Evolutionary conservation across 2,113 vertebrate genomes (phyloP).

Genomic region (Antechinus flavipes): DNA sequence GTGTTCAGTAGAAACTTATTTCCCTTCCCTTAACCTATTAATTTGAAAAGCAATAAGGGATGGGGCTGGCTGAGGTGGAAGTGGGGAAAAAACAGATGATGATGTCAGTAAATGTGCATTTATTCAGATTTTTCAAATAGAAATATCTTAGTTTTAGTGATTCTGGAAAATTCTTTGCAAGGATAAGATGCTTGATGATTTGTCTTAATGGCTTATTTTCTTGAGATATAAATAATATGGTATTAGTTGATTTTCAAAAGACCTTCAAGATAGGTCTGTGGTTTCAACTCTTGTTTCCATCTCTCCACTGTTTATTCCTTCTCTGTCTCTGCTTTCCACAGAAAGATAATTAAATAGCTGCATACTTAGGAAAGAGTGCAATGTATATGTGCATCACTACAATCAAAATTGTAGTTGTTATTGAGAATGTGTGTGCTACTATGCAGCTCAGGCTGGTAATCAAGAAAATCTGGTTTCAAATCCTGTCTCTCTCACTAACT

Average conservation of each 20-base stretch:
- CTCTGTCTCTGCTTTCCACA: constrained; percentile 13
- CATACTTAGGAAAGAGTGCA: not conserved
- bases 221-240: constrained; percentile 22
- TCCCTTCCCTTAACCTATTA: constrained; percentile 15
- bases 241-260: constrained; percentile 7
- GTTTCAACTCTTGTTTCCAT: not conserved
- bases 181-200: constrained; percentile 57
- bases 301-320: constrained; percentile 20
- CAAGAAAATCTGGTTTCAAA: not conserved
- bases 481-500: not conserved
- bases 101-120: constrained; percentile 13
- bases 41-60: not conserved
- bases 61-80: not conserved
- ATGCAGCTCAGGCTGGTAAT: not conserved
- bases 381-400: not conserved
- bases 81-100: not conserved
- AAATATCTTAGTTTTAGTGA: not conserved
- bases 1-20: no score
- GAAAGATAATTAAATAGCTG: not conserved
- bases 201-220: constrained; percentile 61
- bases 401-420: constrained; percentile 6
- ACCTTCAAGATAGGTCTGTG: no score
- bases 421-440: not conserved
- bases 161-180: constrained; percentile 44
- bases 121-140: constrained; percentile 24